These are phyloP conservation scores for Lutjanus erythropterus DNA, from an alignment of 2,113 vertebrate species.

Conservation along the genomic window DNA sequence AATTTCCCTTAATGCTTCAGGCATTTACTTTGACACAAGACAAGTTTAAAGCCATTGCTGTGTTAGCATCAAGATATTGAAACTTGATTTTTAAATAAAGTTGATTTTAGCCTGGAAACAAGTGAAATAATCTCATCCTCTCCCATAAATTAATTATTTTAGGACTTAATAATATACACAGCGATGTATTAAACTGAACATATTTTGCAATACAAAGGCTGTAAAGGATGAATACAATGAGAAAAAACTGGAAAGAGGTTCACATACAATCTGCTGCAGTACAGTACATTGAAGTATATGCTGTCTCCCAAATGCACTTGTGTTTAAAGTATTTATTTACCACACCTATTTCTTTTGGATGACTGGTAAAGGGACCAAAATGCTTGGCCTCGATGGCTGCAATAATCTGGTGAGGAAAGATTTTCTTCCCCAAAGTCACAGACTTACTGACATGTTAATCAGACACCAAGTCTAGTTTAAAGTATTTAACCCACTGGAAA, in stretches of 20 bases:
- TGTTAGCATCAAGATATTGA: neutral
- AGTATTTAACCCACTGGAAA: conserved; percentile 59
- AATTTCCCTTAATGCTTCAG: neutral
- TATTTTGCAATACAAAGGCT: neutral
- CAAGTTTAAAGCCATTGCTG: conserved; percentile 1
- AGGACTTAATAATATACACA: neutral
- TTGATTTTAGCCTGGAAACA: neutral
- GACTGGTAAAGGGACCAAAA: conserved; percentile 51
- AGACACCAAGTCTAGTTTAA: conserved; percentile 41
- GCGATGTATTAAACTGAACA: neutral
- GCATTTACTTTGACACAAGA: neutral
- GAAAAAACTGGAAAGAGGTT: neutral
- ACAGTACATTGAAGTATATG: neutral
- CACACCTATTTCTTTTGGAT: conserved; percentile 17
- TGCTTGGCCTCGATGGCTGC: conserved; percentile 4
- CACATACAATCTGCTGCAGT: neutral
- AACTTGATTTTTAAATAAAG: neutral
- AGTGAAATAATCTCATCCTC: neutral
- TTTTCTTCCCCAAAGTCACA: neutral
- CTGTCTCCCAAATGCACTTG: conserved; percentile 47
- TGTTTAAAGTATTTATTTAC: conserved; percentile 70
- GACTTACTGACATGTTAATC: conserved; percentile 17
- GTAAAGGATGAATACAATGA: neutral
- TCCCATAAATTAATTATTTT: neutral
- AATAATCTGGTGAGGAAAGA: conserved; percentile 12